Base-by-base conservation (phyloP, 2,113 vertebrate species). In the Orcinus orca region DNA sequence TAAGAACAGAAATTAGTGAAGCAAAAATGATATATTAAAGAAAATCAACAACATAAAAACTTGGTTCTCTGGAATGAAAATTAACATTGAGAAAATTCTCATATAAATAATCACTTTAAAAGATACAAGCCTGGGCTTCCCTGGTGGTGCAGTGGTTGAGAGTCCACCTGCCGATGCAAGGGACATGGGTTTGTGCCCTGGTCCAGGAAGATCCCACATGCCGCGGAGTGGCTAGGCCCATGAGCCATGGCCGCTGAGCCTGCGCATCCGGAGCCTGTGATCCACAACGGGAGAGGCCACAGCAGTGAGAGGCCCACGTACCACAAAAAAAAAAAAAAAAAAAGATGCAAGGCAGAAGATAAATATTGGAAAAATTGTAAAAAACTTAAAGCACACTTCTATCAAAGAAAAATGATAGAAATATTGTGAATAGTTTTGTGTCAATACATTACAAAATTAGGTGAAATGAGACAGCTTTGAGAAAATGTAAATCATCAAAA, bases 51-150 rank as follows among this genome's bases (percentile, higher is more conserved):
- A 47, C 5, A 50, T 71, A n/a, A 94, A 94, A 74, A 73, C 68
- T 80, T 90, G 13, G 68, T 80, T 94, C 8, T 41, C 9, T 97
- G 13, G 65, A n/a, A 84, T 79, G 10, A 96, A 88, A 83, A 83
- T 23, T 76, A 71, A 36, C 29, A 41, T 14, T 3, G 25, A 65
- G 8, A 70, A 92, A 71, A 1, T 29, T 93, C 10, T 68, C 11
- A 71, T 50, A 7, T 74, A 76, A 58, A 73, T 53, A 31, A 86
- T 25, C 41, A 68, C 8, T 70, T 68, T 62, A 63, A 86, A 80
- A 70, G 50, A 25, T 14, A 62, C 1, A 74, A 50, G 31, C 17
- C 23, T 71, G 21, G 44, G 8, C 44, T 44, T 44, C 44, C 44
- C 44, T 44, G 8, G 44, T 44, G 44, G 44, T 8, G 8, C 44